A percentile compares a stretch with the other conserved stretches of the same genome.
Conservation (phyloP, 1,140 invertebrate species). For the Nymphalis io region DNA sequence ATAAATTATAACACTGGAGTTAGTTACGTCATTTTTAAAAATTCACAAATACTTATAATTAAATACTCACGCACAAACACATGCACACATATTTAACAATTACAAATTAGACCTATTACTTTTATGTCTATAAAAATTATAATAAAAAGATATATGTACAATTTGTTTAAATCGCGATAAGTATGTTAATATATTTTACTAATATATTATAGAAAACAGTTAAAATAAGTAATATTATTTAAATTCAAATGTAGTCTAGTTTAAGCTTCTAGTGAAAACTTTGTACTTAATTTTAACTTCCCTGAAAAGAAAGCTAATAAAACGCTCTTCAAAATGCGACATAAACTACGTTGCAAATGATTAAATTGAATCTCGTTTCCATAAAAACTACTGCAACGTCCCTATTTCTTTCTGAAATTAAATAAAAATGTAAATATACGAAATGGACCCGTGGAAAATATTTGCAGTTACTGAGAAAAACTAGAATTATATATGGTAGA, state of each 20-base stretch:
- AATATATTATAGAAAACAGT: neutral
- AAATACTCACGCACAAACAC: too few relatives aligned
- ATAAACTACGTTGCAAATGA: conserved; percentile 30
- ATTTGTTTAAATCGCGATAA: too few relatives aligned
- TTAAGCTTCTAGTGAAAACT: neutral
- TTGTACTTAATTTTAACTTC: conserved; percentile 23
- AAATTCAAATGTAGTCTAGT: neutral
- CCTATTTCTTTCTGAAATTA: conserved; percentile 15
- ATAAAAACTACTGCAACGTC: conserved; percentile 28
- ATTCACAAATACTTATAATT: too few relatives aligned
- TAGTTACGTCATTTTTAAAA: too few relatives aligned
- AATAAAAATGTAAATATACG: conserved; percentile 1
- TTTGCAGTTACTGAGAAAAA: conserved; percentile 7
- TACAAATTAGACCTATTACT: too few relatives aligned
- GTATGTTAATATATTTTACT: too few relatives aligned
- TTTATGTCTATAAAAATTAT: too few relatives aligned
- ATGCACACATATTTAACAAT: too few relatives aligned
- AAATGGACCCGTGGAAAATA: conserved; percentile 3
- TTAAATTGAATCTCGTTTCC: conserved; percentile 36
- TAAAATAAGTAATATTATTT: neutral
- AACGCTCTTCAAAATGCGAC: conserved; percentile 30
- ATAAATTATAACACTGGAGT: too few relatives aligned
- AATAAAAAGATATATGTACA: too few relatives aligned
- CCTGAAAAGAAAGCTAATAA: conserved; percentile 25
- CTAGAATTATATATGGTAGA: conserved; percentile 3